Percentiles rank a stretch among this genome's conserved stretches.
Evolutionary conservation across 2,888 invertebrate genomes (phyloP).

Genomic region (Aphrophora alni): DNA sequence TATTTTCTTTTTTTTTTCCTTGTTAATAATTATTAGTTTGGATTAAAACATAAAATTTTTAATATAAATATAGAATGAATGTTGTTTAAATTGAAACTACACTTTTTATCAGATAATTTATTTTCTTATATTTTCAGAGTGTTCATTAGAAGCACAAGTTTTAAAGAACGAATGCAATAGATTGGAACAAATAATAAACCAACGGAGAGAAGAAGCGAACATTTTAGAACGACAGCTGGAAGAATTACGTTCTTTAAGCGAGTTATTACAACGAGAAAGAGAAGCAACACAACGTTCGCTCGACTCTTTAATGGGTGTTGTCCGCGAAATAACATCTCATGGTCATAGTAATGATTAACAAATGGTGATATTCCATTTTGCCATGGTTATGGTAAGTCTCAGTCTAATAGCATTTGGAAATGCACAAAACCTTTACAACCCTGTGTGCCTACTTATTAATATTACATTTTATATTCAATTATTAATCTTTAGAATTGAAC

Average conservation of each 20-base stretch:
- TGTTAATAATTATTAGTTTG: too few species aligned
- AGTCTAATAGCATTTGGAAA: neutral
- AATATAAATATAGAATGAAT: too few species aligned
- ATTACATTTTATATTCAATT: neutral
- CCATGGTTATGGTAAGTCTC: neutral
- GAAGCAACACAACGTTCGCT: slow-evolving; percentile 30
- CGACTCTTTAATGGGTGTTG: slow-evolving; percentile 34
- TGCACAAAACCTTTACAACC: neutral
- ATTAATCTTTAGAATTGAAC: neutral
- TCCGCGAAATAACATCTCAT: slow-evolving; percentile 17
- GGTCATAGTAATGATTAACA: slow-evolving; percentile 24
- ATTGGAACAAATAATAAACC: slow-evolving; percentile 11
- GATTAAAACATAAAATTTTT: too few species aligned
- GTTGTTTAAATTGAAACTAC: too few species aligned
- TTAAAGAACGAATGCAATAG: slow-evolving; percentile 33
- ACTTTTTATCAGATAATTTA: too few species aligned
- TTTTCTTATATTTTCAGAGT: slow-evolving; percentile 26
- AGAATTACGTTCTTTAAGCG: slow-evolving; percentile 28
- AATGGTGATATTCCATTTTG: neutral
- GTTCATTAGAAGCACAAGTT: slow-evolving; percentile 28
- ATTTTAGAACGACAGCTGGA: slow-evolving; percentile 36
- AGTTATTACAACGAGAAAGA: slow-evolving; percentile 32
- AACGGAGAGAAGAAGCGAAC: slow-evolving; percentile 1
- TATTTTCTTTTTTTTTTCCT: too few species aligned
- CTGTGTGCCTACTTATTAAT: neutral